Evolutionary conservation across 2,888 invertebrate species (phyloP).

Genomic region (Apotomis betuletana): DNA sequence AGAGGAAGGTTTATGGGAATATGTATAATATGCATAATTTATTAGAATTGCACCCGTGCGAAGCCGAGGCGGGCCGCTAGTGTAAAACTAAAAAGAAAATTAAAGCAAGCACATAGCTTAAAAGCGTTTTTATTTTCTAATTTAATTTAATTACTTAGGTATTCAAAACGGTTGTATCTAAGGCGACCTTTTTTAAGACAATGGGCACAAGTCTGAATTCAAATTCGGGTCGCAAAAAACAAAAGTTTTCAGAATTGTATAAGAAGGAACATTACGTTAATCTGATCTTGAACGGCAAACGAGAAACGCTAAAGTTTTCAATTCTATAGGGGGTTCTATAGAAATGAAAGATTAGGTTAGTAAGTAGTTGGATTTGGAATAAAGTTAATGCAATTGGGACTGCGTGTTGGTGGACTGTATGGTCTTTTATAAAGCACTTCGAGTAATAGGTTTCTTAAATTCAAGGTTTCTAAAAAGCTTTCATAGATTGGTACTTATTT

Average conservation of each 20-base stretch:
- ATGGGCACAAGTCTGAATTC: conserved; percentile 8
- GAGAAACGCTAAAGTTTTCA: not conserved
- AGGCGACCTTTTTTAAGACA: not conserved
- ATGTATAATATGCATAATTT: no score
- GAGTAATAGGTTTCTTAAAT: no score
- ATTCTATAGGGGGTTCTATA: not conserved
- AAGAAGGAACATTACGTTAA: conserved; percentile 11
- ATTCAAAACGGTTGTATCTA: not conserved
- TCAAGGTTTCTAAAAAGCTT: no score
- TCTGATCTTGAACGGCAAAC: not conserved
- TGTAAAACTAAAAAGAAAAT: not conserved
- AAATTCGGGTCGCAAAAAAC: not conserved
- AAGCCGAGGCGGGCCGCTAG: no score
- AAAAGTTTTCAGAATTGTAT: conserved; percentile 13
- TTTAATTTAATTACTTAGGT: not conserved
- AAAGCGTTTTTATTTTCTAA: not conserved
- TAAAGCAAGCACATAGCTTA: not conserved
- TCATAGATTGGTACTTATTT: no score
- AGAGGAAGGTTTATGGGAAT: no score
- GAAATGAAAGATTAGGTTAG: not conserved
- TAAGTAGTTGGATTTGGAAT: not conserved
- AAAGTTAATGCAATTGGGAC: not conserved
- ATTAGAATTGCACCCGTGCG: no score
- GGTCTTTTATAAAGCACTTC: no score
- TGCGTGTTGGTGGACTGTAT: no score